Percentiles rank a stretch among this genome's conserved stretches.
Conservation (phyloP, 2,797 vertebrate genomes). For the Holocentrus rufus region DNA sequence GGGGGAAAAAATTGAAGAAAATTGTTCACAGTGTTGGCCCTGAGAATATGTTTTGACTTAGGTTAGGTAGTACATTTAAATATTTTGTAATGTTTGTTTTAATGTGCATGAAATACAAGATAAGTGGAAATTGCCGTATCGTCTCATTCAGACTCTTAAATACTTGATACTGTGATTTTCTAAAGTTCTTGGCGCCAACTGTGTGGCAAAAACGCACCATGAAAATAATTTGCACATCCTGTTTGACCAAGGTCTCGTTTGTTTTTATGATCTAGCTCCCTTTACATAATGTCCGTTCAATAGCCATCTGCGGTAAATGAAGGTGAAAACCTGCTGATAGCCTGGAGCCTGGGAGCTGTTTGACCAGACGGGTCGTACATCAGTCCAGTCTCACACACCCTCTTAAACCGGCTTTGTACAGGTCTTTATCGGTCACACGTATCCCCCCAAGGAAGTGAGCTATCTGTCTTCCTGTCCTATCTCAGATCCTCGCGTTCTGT, state of each 20-base stretch:
- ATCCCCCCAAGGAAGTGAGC: slow-evolving; percentile 53
- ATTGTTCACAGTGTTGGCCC: neutral
- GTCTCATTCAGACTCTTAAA: too few species aligned
- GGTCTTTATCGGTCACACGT: slow-evolving; percentile 57
- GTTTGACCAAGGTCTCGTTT: too few species aligned
- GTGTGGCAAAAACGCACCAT: too few species aligned
- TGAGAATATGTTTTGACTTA: neutral
- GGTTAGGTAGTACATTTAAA: neutral
- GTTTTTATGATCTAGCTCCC: neutral
- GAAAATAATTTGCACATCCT: neutral
- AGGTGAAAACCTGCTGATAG: slow-evolving; percentile 48
- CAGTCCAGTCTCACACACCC: neutral
- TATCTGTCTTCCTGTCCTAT: slow-evolving; percentile 53
- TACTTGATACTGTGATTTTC: too few species aligned
- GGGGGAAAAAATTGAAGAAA: neutral
- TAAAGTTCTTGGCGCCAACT: too few species aligned
- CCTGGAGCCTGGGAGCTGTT: slow-evolving; percentile 42
- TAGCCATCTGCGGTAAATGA: slow-evolving; percentile 9
- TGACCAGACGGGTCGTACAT: slow-evolving; percentile 37
- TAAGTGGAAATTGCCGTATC: too few species aligned
- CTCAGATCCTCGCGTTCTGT: slow-evolving; percentile 28
- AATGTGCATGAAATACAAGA: neutral
- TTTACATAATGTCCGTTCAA: neutral
- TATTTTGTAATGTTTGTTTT: neutral
- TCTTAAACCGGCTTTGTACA: slow-evolving; percentile 15